These are phyloP conservation scores for Corythaixoides concolor DNA, from an alignment of 2,113 vertebrate species.

Conservation along the genomic window DNA sequence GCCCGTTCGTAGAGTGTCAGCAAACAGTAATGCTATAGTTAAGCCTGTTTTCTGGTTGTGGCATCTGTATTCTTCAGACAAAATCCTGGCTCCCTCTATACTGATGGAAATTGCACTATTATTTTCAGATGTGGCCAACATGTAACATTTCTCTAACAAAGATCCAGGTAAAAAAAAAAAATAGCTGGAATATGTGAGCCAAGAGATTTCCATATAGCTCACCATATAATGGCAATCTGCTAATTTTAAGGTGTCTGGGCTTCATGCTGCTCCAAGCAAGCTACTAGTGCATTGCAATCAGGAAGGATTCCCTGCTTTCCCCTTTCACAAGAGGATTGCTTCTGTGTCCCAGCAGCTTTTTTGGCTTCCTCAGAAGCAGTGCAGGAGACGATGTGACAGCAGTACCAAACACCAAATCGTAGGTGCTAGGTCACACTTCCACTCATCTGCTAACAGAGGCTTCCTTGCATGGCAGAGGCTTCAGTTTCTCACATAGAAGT, in stretches of 20 bases:
- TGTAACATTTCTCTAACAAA: not conserved
- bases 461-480: not conserved
- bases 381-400: not conserved
- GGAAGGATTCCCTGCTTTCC: not conserved
- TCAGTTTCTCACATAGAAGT: not conserved
- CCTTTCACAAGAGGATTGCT: not conserved
- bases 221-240: not conserved
- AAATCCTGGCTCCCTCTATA: not conserved
- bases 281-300: not conserved
- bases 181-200: not conserved
- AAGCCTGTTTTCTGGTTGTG: not conserved
- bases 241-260: not conserved
- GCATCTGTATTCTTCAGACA: not conserved
- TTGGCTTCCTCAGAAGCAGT: not conserved
- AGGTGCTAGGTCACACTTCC: not conserved
- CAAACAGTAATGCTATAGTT: not conserved
- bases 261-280: not conserved
- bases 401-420: not conserved
- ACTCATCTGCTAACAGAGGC: not conserved
- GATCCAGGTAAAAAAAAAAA: not conserved
- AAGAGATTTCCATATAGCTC: not conserved
- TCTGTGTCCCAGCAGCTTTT: not conserved
- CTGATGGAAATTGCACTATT: not conserved
- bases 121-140: not conserved
- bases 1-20: not conserved